Evolutionary conservation across 2,113 vertebrate species (phyloP).

Genomic region (Ptilonorhynchus violaceus): DNA sequence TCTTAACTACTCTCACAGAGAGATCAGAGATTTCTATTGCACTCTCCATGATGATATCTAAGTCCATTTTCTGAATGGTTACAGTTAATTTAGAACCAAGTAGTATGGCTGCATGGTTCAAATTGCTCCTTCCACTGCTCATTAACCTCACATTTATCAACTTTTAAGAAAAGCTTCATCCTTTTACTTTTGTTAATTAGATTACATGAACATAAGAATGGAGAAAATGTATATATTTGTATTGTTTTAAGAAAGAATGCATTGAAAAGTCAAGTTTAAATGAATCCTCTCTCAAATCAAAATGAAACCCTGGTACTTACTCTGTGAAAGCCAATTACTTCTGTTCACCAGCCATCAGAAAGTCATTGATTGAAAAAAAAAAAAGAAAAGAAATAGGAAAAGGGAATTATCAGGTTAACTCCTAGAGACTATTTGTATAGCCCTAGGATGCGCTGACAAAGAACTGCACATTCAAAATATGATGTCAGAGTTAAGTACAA

Average conservation of each 20-base stretch:
- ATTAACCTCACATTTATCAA: conserved; percentile 15
- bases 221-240: background rate
- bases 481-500: background rate
- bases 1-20: background rate
- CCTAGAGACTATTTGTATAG: background rate
- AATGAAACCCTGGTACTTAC: background rate
- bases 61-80: background rate
- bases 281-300: background rate
- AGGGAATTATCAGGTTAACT: background rate
- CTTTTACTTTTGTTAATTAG: background rate
- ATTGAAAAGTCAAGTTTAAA: background rate
- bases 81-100: background rate
- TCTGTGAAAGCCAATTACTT: background rate
- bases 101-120: background rate
- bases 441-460: background rate
- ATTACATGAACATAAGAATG: background rate
- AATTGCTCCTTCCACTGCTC: background rate
- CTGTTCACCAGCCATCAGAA: background rate
- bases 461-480: background rate
- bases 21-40: background rate
- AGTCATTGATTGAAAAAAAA: background rate
- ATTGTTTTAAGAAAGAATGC: background rate
- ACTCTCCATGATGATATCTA: background rate
- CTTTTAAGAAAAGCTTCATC: background rate
- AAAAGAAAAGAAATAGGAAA: background rate